Percentiles rank a stretch among this genome's conserved stretches.
Conservation (phyloP, 1,140 invertebrate species). For the Cylas formicarius region DNA sequence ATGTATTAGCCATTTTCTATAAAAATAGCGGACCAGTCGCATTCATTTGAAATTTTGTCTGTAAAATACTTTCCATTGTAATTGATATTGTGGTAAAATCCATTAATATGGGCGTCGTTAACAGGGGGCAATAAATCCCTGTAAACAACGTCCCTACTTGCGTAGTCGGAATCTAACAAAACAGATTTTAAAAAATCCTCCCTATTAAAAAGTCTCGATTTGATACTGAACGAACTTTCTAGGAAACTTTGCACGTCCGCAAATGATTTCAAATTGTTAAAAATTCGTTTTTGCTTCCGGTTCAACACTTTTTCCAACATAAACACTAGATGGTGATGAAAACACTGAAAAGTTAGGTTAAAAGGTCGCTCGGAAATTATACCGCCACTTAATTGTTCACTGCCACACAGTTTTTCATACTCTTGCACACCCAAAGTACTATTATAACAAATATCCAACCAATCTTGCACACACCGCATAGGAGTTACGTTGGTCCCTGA, state of each 20-base stretch:
- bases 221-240: slow-evolving; percentile 47
- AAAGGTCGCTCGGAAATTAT: slow-evolving; percentile 40
- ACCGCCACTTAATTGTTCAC: too few relatives aligned
- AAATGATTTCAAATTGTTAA: slow-evolving; percentile 69
- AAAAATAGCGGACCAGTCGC: slow-evolving; percentile 31
- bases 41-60: slow-evolving; percentile 19
- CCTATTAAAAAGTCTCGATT: slow-evolving; percentile 40
- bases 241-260: slow-evolving; percentile 67
- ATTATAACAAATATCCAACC: slow-evolving; percentile 66
- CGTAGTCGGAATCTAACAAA: slow-evolving; percentile 26
- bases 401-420: slow-evolving; percentile 11
- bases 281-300: slow-evolving; percentile 60
- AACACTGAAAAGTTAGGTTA: slow-evolving; percentile 64
- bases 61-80: slow-evolving; percentile 33
- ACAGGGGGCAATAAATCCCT: slow-evolving; percentile 21
- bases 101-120: neutral
- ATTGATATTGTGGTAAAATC: slow-evolving; percentile 16
- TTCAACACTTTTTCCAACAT: slow-evolving; percentile 80
- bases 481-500: slow-evolving; percentile 62
- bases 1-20: slow-evolving; percentile 30
- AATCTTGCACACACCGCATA: slow-evolving; percentile 71
- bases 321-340: slow-evolving; percentile 90
- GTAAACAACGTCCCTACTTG: slow-evolving; percentile 21
- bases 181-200: slow-evolving; percentile 32
- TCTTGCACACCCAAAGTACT: slow-evolving; percentile 25